These are phyloP conservation scores for Bambusicola thoracicus DNA, from an alignment of 2,113 vertebrate species.

Conservation along the genomic window DNA sequence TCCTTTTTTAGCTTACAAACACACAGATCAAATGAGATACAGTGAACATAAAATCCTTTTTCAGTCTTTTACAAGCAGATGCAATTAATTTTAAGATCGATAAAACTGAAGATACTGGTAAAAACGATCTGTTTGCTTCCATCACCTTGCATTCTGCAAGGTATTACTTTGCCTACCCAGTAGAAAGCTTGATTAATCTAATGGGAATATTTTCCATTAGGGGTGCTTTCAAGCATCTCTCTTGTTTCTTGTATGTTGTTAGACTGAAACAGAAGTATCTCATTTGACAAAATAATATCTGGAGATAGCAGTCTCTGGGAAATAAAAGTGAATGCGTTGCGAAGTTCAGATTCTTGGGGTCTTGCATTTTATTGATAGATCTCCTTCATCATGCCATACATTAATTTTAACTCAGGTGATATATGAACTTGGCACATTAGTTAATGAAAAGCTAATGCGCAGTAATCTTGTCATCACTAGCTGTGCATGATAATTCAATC, in stretches of 20 bases:
- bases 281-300: neutral
- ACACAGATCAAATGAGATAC: neutral
- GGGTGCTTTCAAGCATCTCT: neutral
- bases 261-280: neutral
- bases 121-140: neutral
- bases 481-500: conserved; percentile 62
- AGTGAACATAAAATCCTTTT: neutral
- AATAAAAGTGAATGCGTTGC: neutral
- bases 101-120: neutral
- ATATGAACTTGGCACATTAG: conserved; percentile 34
- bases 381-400: neutral
- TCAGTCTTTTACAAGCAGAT: neutral
- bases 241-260: neutral
- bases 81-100: conserved; percentile 8
- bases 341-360: conserved; percentile 7
- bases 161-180: neutral
- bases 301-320: neutral
- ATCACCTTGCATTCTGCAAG: neutral
- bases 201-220: conserved; percentile 21
- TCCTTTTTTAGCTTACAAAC: neutral
- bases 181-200: conserved; percentile 45
- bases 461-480: conserved; percentile 48
- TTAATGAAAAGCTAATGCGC: conserved; percentile 57
- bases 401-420: conserved; percentile 55
- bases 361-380: conserved; percentile 34